Evolutionary conservation across 2,888 invertebrate species (phyloP).

Genomic region (Neria commutata): DNA sequence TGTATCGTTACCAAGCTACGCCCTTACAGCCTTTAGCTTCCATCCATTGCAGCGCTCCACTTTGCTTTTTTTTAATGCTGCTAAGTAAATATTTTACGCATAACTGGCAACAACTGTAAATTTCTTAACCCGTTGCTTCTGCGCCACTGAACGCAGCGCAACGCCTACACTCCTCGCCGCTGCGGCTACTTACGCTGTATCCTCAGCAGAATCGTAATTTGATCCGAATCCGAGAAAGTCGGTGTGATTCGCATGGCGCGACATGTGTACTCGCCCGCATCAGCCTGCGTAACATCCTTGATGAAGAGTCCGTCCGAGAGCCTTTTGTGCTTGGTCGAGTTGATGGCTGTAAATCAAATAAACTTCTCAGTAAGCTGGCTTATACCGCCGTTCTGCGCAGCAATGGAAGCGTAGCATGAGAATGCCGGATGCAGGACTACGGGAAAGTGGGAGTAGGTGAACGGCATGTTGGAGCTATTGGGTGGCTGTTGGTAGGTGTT

Average conservation of each 20-base stretch:
- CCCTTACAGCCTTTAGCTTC: too few species aligned
- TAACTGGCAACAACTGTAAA: too few species aligned
- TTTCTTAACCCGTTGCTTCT: neutral
- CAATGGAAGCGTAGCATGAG: neutral
- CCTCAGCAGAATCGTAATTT: slow-evolving; percentile 65
- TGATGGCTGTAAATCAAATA: slow-evolving; percentile 47
- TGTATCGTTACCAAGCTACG: too few species aligned
- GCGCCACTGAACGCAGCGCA: neutral
- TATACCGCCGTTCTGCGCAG: too few species aligned
- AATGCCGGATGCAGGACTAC: neutral
- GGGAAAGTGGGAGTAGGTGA: too few species aligned
- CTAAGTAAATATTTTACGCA: too few species aligned
- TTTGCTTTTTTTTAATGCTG: too few species aligned
- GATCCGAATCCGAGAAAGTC: slow-evolving; percentile 64
- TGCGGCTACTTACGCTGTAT: slow-evolving; percentile 66
- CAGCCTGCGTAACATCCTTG: slow-evolving; percentile 64
- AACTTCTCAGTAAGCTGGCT: too few species aligned
- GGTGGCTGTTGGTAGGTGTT: neutral
- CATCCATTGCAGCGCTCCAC: too few species aligned
- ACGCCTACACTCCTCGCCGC: neutral
- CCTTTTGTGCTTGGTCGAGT: slow-evolving; percentile 61
- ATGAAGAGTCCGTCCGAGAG: slow-evolving; percentile 66
- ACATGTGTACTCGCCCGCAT: slow-evolving; percentile 67
- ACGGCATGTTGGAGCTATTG: too few species aligned
- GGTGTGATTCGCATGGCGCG: slow-evolving; percentile 65